Percentiles rank a stretch among this genome's conserved stretches.
Evolutionary conservation across 2,888 invertebrate genomes (phyloP).

Genomic region (Oligia strigilis): DNA sequence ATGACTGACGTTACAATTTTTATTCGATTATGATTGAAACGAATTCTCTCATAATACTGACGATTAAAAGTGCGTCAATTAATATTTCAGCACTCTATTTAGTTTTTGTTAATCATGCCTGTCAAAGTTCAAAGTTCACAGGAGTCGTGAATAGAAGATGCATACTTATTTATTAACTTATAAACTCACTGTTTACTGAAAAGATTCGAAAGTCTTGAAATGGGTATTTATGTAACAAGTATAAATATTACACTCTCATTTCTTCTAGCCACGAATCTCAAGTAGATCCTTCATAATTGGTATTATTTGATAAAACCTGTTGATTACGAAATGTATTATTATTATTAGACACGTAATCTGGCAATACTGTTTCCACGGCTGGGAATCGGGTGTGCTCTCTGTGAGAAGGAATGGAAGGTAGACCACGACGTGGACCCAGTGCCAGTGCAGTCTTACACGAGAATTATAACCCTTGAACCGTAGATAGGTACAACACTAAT

Average conservation of each 20-base stretch:
- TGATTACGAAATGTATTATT: neutral
- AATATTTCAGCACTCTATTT: conserved; percentile 71
- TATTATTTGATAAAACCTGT: neutral
- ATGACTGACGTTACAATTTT: conserved; percentile 82
- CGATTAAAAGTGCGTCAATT: conserved; percentile 72
- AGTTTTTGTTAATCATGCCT: conserved; percentile 67
- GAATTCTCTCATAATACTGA: conserved; percentile 43
- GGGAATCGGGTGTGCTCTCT: neutral
- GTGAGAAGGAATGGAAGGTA: neutral
- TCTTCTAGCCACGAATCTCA: too few relatives aligned
- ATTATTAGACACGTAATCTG: neutral
- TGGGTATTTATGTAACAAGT: neutral
- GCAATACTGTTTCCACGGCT: neutral
- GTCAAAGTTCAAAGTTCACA: conserved; percentile 28
- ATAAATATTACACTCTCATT: too few relatives aligned
- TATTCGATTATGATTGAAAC: conserved; percentile 63
- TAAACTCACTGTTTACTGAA: neutral
- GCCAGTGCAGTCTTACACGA: neutral
- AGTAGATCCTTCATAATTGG: too few relatives aligned
- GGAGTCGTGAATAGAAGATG: neutral
- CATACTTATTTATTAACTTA: neutral
- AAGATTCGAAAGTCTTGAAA: neutral
- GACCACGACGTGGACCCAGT: neutral
- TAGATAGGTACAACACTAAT: neutral
- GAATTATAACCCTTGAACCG: neutral